Percentiles rank a stretch among this genome's conserved stretches.
phyloP scores from a whole-genome alignment of 2,797 vertebrate genomes.

The Agapornis canus region DNA sequence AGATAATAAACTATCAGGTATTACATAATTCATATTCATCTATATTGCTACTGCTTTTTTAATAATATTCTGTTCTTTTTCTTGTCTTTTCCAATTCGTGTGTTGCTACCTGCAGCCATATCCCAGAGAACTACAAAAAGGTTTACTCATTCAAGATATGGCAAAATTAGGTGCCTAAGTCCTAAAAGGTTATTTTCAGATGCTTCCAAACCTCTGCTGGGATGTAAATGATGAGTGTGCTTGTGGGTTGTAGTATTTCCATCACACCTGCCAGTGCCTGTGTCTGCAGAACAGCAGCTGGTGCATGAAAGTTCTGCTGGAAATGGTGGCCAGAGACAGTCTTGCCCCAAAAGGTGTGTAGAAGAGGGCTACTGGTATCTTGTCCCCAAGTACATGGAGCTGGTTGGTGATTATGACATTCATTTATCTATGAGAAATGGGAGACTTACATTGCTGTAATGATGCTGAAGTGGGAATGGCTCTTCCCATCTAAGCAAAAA shows the following conservation, averaged over 20 bases:
- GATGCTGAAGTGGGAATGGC: neutral
- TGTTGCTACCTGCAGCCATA: neutral
- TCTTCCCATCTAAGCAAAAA: neutral
- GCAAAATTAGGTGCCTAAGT: neutral
- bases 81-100: neutral
- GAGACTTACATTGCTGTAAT: neutral
- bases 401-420: neutral
- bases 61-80: neutral
- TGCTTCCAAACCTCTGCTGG: neutral
- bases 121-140: neutral
- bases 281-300: neutral
- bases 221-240: neutral
- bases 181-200: neutral
- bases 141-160: neutral
- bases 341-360: neutral
- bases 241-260: neutral
- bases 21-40: neutral
- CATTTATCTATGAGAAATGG: neutral
- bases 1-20: neutral
- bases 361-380: neutral
- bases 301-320: neutral
- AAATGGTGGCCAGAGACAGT: neutral
- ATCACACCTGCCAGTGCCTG: neutral
- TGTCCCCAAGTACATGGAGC: neutral
- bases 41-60: neutral